Conservation (phyloP, 2,797 vertebrate species). For the Erithacus rubecula region DNA sequence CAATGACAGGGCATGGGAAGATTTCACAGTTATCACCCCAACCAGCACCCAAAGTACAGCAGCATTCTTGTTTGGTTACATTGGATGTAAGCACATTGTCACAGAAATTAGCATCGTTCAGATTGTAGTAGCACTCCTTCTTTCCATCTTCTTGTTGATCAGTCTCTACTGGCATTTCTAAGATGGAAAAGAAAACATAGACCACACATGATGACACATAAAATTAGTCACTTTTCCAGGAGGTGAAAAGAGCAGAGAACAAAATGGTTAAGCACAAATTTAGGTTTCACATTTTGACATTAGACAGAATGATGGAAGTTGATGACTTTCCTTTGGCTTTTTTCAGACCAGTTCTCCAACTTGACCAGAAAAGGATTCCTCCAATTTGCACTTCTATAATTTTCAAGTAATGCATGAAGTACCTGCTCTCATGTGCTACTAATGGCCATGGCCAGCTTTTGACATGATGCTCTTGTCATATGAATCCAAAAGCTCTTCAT, state of each 20-base stretch:
- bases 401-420: not conserved
- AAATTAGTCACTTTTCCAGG: not conserved
- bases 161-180: constrained; percentile 53
- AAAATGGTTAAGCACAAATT: not conserved
- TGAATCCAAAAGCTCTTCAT: not conserved
- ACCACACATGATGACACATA: not conserved
- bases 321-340: not conserved
- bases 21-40: constrained; percentile 99
- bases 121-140: constrained; percentile 94
- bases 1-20: constrained; percentile 90
- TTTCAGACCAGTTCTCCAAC: constrained; percentile 2
- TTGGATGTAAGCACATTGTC: constrained; percentile 92
- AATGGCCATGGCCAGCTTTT: not conserved
- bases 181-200: not conserved
- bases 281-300: not conserved
- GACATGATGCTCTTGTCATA: not conserved
- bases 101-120: constrained; percentile 93
- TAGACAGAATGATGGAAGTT: not conserved
- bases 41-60: constrained; percentile 94
- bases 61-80: constrained; percentile 94
- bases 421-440: not conserved
- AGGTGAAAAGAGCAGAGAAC: not conserved
- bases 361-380: constrained; percentile 12
- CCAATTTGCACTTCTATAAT: not conserved
- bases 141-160: constrained; percentile 78